phyloP scores from a whole-genome alignment of 2,113 vertebrate species.

The Chrysochloris asiatica region DNA sequence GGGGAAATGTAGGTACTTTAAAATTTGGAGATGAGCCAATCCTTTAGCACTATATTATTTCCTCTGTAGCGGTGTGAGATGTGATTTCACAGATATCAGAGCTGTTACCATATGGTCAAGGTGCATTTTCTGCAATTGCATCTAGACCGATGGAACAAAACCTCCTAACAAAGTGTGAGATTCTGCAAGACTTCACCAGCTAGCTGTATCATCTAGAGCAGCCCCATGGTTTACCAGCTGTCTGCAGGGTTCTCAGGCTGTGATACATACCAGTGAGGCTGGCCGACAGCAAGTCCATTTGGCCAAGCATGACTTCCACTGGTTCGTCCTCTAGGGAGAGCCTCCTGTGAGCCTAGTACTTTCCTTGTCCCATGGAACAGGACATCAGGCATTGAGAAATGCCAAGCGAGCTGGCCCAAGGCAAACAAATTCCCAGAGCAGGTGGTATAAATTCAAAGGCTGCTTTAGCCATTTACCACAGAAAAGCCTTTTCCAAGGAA shows the following conservation, averaged over 20 bases:
- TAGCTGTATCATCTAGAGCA: neutral
- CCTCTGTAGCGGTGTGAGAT: conserved; percentile 33
- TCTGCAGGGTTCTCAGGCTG: neutral
- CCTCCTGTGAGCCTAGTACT: neutral
- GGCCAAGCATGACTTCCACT: neutral
- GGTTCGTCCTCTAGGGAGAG: neutral
- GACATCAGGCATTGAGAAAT: neutral
- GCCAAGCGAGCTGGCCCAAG: neutral
- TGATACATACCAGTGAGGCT: neutral
- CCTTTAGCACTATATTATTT: neutral
- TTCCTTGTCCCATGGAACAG: neutral
- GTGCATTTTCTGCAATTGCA: conserved; percentile 10
- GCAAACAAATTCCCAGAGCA: neutral
- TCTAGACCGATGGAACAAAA: conserved; percentile 44
- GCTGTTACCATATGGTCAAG: conserved; percentile 20
- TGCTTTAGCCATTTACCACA: neutral
- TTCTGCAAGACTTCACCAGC: neutral
- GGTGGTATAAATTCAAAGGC: neutral
- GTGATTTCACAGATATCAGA: conserved; percentile 14
- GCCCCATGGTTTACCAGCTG: neutral
- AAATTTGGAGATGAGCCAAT: neutral
- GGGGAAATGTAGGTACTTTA: neutral
- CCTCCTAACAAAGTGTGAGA: conserved; percentile 49
- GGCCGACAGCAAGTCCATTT: neutral
- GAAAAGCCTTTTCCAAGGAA: neutral